Conservation (phyloP, 2,888 invertebrate genomes). For the Achlya flavicornis region DNA sequence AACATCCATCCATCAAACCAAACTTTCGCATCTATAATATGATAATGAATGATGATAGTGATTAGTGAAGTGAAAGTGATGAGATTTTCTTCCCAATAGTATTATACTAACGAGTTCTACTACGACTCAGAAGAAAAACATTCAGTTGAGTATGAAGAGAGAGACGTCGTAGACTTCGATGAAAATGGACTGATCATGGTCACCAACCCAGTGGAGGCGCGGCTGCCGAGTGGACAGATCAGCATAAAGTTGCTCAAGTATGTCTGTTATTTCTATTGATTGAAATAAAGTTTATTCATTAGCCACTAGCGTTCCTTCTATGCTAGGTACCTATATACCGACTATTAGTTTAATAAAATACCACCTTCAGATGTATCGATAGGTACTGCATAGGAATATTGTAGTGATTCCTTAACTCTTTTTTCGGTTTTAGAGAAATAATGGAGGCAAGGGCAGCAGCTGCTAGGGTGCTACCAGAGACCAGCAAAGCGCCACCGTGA, state of each 20-base stretch:
- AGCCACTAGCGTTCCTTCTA: no score
- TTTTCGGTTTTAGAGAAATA: conserved; percentile 36
- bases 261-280: not conserved
- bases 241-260: conserved; percentile 53
- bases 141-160: not conserved
- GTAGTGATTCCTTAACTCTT: not conserved
- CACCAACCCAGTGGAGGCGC: conserved; percentile 63
- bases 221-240: conserved; percentile 58
- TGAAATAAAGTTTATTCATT: no score
- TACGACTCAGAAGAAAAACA: conserved; percentile 35
- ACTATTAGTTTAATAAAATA: not conserved
- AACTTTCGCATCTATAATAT: no score
- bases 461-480: conserved; percentile 37
- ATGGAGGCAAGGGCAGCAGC: conserved; percentile 41
- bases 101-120: conserved; percentile 41
- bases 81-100: conserved; percentile 22
- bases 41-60: no score
- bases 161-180: conserved; percentile 22
- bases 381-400: no score
- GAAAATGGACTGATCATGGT: conserved; percentile 43
- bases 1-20: no score
- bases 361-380: not conserved
- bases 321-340: no score
- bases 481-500: conserved; percentile 31
- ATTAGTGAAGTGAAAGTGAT: no score